Percentiles rank a stretch among this genome's conserved stretches.
Evolutionary conservation across 2,797 vertebrate genomes (phyloP).

Genomic region (Onychomys torridus): DNA sequence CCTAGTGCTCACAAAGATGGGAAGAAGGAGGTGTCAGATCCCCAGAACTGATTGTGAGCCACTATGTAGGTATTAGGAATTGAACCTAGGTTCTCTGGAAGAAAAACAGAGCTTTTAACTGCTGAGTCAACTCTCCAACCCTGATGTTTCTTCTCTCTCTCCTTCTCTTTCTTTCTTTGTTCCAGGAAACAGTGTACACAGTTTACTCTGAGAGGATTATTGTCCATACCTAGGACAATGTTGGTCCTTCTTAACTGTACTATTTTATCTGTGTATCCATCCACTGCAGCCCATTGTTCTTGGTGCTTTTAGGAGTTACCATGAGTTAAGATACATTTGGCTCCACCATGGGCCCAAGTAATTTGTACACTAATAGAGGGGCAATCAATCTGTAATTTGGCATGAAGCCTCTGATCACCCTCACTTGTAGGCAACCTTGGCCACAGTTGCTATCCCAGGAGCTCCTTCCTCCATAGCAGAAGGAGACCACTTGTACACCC

Average conservation of each 20-base stretch:
- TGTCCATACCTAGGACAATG: not conserved
- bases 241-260: not conserved
- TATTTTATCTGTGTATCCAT: not conserved
- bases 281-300: not conserved
- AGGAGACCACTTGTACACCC: not conserved
- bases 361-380: not conserved
- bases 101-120: not conserved
- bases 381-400: not conserved
- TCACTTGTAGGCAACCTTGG: not conserved
- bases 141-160: not conserved
- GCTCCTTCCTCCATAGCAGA: not conserved
- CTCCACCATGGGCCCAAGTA: not conserved
- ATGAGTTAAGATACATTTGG: not conserved
- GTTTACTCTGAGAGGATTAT: not conserved
- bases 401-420: not conserved
- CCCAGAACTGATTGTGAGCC: not conserved
- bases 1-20: not conserved
- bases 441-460: not conserved
- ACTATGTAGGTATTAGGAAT: not conserved
- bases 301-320: not conserved
- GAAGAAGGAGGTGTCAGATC: not conserved
- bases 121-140: not conserved
- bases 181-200: not conserved
- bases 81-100: not conserved
- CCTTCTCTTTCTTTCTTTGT: not conserved